Percentiles rank a stretch among this genome's conserved stretches.
phyloP scores from a whole-genome alignment of 2,113 vertebrate genomes.

The Phalacrocorax carbo region DNA sequence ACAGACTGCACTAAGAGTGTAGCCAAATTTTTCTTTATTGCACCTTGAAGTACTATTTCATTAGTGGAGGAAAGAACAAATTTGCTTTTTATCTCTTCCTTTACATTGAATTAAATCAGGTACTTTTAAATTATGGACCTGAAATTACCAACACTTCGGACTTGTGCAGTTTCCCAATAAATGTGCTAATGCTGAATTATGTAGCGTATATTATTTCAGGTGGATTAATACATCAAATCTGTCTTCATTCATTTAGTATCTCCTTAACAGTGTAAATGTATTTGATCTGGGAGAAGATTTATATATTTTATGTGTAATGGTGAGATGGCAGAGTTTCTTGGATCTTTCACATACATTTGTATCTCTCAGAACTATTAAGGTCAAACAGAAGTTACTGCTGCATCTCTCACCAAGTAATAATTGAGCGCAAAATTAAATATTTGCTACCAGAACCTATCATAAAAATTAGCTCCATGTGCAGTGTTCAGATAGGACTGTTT shows the following conservation, averaged over 20 bases:
- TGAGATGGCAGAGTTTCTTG: constrained; percentile 46
- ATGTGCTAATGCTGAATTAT: constrained; percentile 68
- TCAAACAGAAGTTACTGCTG: constrained; percentile 40
- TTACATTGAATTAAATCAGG: constrained; percentile 63
- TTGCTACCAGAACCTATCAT: neutral
- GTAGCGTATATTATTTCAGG: constrained; percentile 36
- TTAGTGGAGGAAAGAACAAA: constrained; percentile 51
- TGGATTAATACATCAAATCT: constrained; percentile 68
- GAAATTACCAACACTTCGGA: constrained; percentile 64
- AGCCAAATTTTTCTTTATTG: constrained; percentile 40
- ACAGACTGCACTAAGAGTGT: neutral
- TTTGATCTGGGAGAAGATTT: constrained; percentile 49
- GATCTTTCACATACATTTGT: constrained; percentile 26
- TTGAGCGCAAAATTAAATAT: constrained; percentile 29
- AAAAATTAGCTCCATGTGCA: neutral
- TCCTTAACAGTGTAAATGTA: constrained; percentile 45
- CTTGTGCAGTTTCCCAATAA: constrained; percentile 61
- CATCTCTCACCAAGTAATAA: constrained; percentile 9
- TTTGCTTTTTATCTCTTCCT: constrained; percentile 65
- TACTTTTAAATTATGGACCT: constrained; percentile 65
- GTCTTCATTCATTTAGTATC: constrained; percentile 34
- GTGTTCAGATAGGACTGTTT: neutral
- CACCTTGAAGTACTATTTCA: constrained; percentile 42
- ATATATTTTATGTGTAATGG: constrained; percentile 5
- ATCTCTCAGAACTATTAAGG: constrained; percentile 35